Evolutionary conservation across 2,888 invertebrate species (phyloP), one percentile per base, ranked within the genome.

Genomic region (Sarcophaga rosellei): DNA sequence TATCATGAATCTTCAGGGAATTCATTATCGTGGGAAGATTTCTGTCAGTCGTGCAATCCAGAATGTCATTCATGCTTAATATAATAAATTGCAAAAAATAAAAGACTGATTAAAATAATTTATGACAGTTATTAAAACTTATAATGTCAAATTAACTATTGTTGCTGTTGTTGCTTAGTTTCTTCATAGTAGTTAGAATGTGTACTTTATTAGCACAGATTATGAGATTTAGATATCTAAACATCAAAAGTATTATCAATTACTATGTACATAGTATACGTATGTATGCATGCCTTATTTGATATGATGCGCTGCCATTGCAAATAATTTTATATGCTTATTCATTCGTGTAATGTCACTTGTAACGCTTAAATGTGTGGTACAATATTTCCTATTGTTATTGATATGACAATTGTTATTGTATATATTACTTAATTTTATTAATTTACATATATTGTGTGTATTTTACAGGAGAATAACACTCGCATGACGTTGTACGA

Each of bases 371-470:
- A 61, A 68, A 47, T 45, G 45, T 11, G 20, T 44, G 68, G 61
- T 68, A 77, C 44, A 63, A 62, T 57, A 63, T 72, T 20, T 5
- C 5, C 23, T 70, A 45, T 44, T 76, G 25, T 25, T 72, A 35
- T 25, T 72, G 10, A 8, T 35, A 35, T 35, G 35, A 35, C 17
- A 12, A 11, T 57, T 72, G 20, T 72, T 61, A 3, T 25, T 61
- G 1, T 15, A 69, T 11, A 23, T 47, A 61, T 68, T 66, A 62
- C 66, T 73, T 63, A 45, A 15, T 62, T 74, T 77, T 77, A 61
- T 59, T 53, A 25, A 59, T 68, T 75, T 81, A 35, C 57, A 70
- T 77, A 70, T 77, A 59, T 57, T 70, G 5, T 76, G 21, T 70
- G 4, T 12, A 62, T 65, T 47, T 76, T 65, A 61, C 70, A 76